Base-by-base conservation (phyloP, 53 echinoderm and acorn worm species). In the Stichopus horrens region DNA sequence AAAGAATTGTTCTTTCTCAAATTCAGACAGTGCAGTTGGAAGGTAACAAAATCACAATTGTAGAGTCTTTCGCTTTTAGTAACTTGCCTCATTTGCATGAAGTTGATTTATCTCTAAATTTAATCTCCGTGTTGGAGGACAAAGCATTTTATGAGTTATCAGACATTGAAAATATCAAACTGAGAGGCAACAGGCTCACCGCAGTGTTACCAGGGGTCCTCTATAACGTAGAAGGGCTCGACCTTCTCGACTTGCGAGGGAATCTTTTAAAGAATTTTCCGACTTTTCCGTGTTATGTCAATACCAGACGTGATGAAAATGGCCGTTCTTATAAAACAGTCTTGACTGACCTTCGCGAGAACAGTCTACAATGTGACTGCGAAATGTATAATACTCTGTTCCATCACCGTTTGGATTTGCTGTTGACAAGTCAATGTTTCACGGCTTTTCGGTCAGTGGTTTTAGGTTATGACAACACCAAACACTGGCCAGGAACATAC, bases 301-400 rank as follows among this genome's bases (percentile, higher is more conserved):
- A 83, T 37, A 57, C 55, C 58, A 4, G 21, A 83, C 60, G 5
- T 63, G 58, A 59, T 8, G 18, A n/a, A 21, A 23, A 83, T 6
- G 59, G 22, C 58, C 58, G 59, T 7, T 59, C 83, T 59, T 8
- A 4, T 21, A 83, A 58, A 58, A 57, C 20, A 83, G 54, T 83
- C 19, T 63, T 83, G 20, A 83, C 83, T 19, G 83, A 83, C 58
- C 65, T 83, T 59, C 83, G 83, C 8, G 21, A 14, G 4, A 83
- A 83, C 63, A 83, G 58, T 83, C 37, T 83, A 37, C 83, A 63
- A 7, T 83, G 83, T 20, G 83, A 83, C 23, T 83, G 83, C 18
- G 37, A 58, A 13, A 83, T 83, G 83, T 58, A 58, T 23, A 9
- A 83, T 11, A 20, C 58, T 9, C 20, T 83, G 23, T 83, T 58